These are phyloP conservation scores for Drosophila micromelanica DNA, from an alignment of 1,140 invertebrate genomes.

Conservation along the genomic window DNA sequence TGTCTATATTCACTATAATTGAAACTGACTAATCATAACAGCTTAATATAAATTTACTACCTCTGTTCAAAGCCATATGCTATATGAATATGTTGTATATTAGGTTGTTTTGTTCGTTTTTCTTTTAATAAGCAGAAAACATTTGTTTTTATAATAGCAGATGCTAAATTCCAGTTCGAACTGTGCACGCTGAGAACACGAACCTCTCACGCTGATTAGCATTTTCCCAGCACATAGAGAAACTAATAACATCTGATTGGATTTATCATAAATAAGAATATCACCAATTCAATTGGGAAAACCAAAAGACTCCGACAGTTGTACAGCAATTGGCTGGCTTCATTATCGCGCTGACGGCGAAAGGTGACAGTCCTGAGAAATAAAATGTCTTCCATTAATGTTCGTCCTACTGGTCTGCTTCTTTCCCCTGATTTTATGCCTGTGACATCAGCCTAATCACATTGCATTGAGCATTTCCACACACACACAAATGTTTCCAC, in stretches of 20 bases:
- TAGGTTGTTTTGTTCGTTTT: too few relatives aligned
- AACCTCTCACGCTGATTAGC: constrained; percentile 27
- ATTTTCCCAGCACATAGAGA: constrained; percentile 45
- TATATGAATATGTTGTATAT: too few relatives aligned
- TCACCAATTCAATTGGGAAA: constrained; percentile 56
- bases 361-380: constrained; percentile 78
- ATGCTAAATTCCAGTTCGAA: constrained; percentile 17
- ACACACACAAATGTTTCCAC: constrained; percentile 30
- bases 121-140: too few relatives aligned
- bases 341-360: constrained; percentile 34
- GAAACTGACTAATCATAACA: too few relatives aligned
- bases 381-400: constrained; percentile 11
- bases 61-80: too few relatives aligned
- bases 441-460: constrained; percentile 37
- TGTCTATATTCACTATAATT: too few relatives aligned
- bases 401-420: constrained; percentile 2
- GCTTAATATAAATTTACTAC: too few relatives aligned
- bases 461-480: constrained; percentile 31
- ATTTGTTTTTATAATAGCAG: too few relatives aligned
- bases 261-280: constrained; percentile 53
- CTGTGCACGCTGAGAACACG: constrained; percentile 3
- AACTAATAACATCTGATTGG: constrained; percentile 47
- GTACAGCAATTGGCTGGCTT: constrained; percentile 25
- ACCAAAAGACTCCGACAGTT: constrained; percentile 12
- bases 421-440: neutral